Conservation (phyloP, 2,888 invertebrate genomes). For the Calameuta pallipes region DNA sequence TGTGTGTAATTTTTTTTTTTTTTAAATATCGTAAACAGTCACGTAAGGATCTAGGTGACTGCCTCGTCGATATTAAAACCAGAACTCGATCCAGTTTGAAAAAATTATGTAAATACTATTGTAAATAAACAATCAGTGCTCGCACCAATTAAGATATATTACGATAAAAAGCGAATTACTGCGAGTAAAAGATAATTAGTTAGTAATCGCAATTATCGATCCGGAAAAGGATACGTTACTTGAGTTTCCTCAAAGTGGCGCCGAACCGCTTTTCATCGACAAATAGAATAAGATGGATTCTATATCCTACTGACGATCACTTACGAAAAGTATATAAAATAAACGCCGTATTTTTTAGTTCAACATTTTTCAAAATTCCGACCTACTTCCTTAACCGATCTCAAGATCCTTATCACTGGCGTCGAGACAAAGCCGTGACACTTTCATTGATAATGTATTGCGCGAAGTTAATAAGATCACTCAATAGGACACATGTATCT, state of each 20-base stretch:
- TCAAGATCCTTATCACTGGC: too few relatives aligned
- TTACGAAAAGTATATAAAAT: too few relatives aligned
- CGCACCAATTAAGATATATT: background rate
- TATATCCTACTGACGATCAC: too few relatives aligned
- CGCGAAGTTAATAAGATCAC: constrained; percentile 22
- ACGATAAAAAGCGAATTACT: background rate
- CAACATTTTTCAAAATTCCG: too few relatives aligned
- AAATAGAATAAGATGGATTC: background rate
- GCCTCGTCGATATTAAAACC: background rate
- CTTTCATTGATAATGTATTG: constrained; percentile 18
- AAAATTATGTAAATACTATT: background rate
- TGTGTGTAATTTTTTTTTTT: background rate
- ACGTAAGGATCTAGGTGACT: background rate
- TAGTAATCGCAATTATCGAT: background rate
- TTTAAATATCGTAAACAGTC: background rate
- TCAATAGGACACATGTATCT: constrained; percentile 13
- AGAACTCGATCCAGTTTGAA: background rate
- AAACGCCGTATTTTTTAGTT: too few relatives aligned
- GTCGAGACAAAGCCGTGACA: too few relatives aligned
- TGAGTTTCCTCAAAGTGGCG: too few relatives aligned
- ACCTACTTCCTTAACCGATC: too few relatives aligned
- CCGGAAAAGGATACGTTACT: background rate
- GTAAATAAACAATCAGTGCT: background rate
- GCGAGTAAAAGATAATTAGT: background rate
- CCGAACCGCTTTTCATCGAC: background rate